Evolutionary conservation across 2,797 vertebrate genomes (phyloP), one percentile per base, ranked within the genome.

Genomic region (Danionella dracula): DNA sequence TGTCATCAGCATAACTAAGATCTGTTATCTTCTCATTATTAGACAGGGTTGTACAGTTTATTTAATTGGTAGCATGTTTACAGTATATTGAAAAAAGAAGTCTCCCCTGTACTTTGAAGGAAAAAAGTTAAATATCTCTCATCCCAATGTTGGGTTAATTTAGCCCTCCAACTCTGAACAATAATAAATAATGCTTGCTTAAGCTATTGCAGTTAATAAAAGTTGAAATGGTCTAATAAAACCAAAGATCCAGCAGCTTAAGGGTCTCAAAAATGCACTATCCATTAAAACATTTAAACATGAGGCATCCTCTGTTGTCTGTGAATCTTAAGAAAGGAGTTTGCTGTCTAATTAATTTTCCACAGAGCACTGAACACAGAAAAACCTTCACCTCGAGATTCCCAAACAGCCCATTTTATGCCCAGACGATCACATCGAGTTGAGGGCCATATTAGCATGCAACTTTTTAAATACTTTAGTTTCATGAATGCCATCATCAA

Each of bases 221-320:
- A 19, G 55, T 35, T 10, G 12, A 21, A 19, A 7, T 21, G 16
- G 17, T 11, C 61, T 50, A 46, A 68, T 50, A 46, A 45, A 48
- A 59, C 65, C 20, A 21, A 56, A 65, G 54, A 55, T 45, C 17
- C 32, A 5, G 4, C 19, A n/a, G 10, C 38, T 79, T 50, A 53
- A 72, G 79, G 80, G 81, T 84, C 85, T 88, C 83, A 81, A 87
- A 86, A 83, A 68, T 85, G 76, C 81, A 83, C 76, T 83, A 83
- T 87, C 87, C 85, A 90, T 89, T 90, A 87, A 88, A 88, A 84
- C 58, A 80, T 85, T 88, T 79, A 75, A 68, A 81, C 81, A 88
- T 76, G 82, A 89, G 83, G 86, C 85, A 84, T 78, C 84, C 77
- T 77, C 80, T 72, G 75, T 79, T 66, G 19, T 76, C 78, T 71